Evolutionary conservation across 2,888 invertebrate genomes (phyloP).

Genomic region (Linnaemya tessellans): DNA sequence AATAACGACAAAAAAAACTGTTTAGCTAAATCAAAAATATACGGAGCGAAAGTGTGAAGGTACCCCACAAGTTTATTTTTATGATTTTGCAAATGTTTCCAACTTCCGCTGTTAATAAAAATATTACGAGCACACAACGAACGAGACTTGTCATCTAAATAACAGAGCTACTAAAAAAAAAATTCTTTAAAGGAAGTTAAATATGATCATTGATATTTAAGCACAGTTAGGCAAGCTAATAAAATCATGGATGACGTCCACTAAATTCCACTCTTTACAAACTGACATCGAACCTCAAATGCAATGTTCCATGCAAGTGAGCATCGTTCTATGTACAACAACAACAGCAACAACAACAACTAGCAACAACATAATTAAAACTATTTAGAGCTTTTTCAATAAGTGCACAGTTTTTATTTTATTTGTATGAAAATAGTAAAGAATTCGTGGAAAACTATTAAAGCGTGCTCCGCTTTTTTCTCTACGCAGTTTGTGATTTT

Average conservation of each 20-base stretch:
- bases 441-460: background rate
- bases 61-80: too few relatives aligned
- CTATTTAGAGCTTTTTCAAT: conserved; percentile 40
- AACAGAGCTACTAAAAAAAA: background rate
- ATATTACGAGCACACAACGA: too few relatives aligned
- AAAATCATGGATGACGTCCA: conserved; percentile 1
- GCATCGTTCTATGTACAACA: conserved; percentile 42
- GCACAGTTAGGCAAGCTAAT: conserved; percentile 36
- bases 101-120: too few relatives aligned
- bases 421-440: conserved; percentile 11
- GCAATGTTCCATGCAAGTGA: conserved; percentile 69
- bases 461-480: conserved; percentile 46
- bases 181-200: conserved; percentile 17
- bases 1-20: too few relatives aligned
- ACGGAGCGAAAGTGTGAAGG: too few relatives aligned
- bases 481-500: conserved; percentile 42
- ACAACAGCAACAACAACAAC: background rate
- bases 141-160: background rate
- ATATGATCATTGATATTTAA: conserved; percentile 32
- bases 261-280: background rate
- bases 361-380: conserved; percentile 37
- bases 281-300: conserved; percentile 23
- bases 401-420: conserved; percentile 25
- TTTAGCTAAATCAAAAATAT: too few relatives aligned
- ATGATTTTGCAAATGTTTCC: too few relatives aligned